Base-by-base conservation (phyloP, 2,888 invertebrate genomes). In the Drosophila paranaensis region DNA sequence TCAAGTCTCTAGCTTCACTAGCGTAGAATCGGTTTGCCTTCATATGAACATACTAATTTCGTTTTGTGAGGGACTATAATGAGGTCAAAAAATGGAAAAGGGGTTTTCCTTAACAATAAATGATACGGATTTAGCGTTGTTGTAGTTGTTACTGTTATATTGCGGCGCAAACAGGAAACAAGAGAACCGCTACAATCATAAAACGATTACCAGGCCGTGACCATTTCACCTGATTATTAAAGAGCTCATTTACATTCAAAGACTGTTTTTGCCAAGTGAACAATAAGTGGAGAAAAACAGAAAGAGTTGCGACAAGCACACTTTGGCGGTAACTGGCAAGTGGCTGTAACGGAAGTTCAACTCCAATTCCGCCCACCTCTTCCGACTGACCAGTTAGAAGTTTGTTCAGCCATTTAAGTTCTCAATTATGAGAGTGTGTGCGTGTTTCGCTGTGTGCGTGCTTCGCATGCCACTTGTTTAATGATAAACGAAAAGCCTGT, bases 151-250 rank as follows among this genome's bases (percentile, higher is more conserved):
- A 16, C 35, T 35, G 16, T 13, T 6, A 16, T 14, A 14, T 53
- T 14, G 20, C 8, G 13, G 37, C 54, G 48, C 40, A 53, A 54
- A 82, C 84, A 84, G 84, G 84, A 84, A 84, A 78, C 89, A 78
- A 74, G 82, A 89, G 84, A 87, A 78, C 84, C 89, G 84, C 89
- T 85, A 85, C 84, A 85, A 87, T 87, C 84, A 85, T 89, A 89
- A 83, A 89, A 83, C 84, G 88, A 87, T 85, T 85, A 89, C 75
- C 88, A 85, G 84, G 81, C 77, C 82, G 88, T 90, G 89, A 85
- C 89, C 88, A 83, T 89, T 89, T 89, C 90, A 89, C 88, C 88
- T 89, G 89, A 88, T 90, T 89, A 77, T 67, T 62, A 37, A 57
- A 51, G 27, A 50, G 3, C 88, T 88, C 66, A 89, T 86, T 86